phyloP scores from a whole-genome alignment of 2,113 vertebrate genomes.

The Ibidorhyncha struthersii region DNA sequence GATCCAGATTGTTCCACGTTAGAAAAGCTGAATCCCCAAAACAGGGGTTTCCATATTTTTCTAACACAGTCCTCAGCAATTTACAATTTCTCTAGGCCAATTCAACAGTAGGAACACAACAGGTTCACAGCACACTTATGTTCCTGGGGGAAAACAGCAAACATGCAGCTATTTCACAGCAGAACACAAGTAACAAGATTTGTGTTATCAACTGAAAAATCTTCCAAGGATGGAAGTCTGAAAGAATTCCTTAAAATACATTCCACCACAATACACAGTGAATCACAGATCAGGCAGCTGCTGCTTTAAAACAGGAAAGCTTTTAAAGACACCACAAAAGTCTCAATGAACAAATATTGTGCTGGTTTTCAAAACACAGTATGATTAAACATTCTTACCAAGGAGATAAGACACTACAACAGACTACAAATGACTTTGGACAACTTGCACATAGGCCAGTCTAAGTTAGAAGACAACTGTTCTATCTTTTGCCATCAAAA shows the following conservation, averaged over 20 bases:
- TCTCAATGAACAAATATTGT: background rate
- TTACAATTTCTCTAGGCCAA: background rate
- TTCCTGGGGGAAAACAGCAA: background rate
- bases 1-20: background rate
- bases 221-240: background rate
- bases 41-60: background rate
- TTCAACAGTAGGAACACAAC: background rate
- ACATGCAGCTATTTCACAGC: background rate
- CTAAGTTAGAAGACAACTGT: background rate
- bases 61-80: background rate
- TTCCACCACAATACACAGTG: background rate
- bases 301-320: background rate
- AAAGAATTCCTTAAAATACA: background rate
- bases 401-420: background rate
- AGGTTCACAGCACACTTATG: background rate
- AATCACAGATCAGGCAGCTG: background rate
- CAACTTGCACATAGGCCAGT: background rate
- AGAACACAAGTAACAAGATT: background rate
- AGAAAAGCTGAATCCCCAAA: background rate
- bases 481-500: background rate
- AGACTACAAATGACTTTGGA: background rate
- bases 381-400: background rate
- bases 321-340: background rate
- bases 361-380: background rate
- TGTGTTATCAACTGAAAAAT: background rate